Conservation (phyloP, 2,888 invertebrate genomes). For the Ennomos quercinarius region DNA sequence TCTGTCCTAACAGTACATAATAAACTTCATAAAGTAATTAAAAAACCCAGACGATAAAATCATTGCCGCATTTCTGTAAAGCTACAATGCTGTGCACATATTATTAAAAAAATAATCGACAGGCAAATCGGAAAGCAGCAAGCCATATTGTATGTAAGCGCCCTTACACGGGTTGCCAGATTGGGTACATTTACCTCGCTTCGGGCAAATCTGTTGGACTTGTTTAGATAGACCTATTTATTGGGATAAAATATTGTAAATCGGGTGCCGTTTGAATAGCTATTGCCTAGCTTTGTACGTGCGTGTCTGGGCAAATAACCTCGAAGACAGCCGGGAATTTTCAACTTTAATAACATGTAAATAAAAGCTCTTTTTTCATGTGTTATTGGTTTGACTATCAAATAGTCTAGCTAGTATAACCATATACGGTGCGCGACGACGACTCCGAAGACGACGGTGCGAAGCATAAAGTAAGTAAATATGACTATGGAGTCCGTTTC, state of each 20-base stretch:
- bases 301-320: constrained; percentile 12
- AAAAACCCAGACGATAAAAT: too few species aligned
- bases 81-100: too few species aligned
- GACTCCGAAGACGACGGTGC: too few species aligned
- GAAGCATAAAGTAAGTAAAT: too few species aligned
- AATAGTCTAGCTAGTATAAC: not conserved
- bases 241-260: constrained; percentile 31
- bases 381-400: not conserved
- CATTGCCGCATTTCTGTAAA: too few species aligned
- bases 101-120: too few species aligned
- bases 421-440: too few species aligned
- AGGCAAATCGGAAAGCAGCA: too few species aligned
- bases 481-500: too few species aligned
- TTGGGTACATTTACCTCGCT: constrained; percentile 14
- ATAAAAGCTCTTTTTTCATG: not conserved
- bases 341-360: constrained; percentile 11
- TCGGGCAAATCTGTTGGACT: constrained; percentile 18
- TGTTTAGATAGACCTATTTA: constrained; percentile 27
- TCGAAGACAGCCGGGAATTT: constrained; percentile 5
- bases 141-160: not conserved
- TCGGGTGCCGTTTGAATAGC: constrained; percentile 23
- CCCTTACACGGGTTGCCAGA: not conserved
- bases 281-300: constrained; percentile 29
- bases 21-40: too few species aligned
- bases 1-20: too few species aligned